Base-by-base conservation (phyloP, 2,797 vertebrate species). In the Rhinogobio ventralis region DNA sequence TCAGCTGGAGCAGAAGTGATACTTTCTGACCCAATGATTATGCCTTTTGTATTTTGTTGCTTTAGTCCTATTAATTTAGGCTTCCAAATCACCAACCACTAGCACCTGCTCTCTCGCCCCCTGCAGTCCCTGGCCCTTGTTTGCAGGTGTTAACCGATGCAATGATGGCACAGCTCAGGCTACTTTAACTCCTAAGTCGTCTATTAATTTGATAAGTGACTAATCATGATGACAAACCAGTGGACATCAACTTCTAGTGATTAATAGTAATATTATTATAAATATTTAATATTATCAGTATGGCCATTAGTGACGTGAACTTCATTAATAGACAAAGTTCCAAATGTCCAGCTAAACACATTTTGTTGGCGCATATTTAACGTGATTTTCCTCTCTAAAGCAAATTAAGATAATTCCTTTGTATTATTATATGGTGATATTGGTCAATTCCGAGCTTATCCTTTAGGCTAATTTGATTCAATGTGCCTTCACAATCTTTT, bases 1-100 rank as follows among this genome's bases (percentile, higher is more conserved):
- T 84, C 81, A 79, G 81, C 88, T 86, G 83, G 55, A 85, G 57
- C 23, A 57, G 55, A 62, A 67, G 68, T 74, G 60, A 85, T 73
- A 69, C 51, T 75, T 49, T 82, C 55, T 62, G 19, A 36, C 42
- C 19, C 55, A 74, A 64, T 74, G 42, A 64, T 64, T 49, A 33
- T 64, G 39, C 74, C 82, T 79, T 85, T 88, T 85, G 79, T 78
- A 79, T 60, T 49, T 36, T 64, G 10, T 67, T 64, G 1, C 51
- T 86, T 36, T 46, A 25, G 55, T 45, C 51, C 36, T 64, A 28
- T 68, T 74, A 39, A 79, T 62, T 19, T 67, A 46, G 11, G 49
- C 67, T 30, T 64, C 13, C 23, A 55, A 14, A 75, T 45, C 42
- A 57, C 42, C 64, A 85, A 36, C 28, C 46, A 10, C 13, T 72